Conservation (phyloP, 2,113 vertebrate species). For the Tamias sibiricus region DNA sequence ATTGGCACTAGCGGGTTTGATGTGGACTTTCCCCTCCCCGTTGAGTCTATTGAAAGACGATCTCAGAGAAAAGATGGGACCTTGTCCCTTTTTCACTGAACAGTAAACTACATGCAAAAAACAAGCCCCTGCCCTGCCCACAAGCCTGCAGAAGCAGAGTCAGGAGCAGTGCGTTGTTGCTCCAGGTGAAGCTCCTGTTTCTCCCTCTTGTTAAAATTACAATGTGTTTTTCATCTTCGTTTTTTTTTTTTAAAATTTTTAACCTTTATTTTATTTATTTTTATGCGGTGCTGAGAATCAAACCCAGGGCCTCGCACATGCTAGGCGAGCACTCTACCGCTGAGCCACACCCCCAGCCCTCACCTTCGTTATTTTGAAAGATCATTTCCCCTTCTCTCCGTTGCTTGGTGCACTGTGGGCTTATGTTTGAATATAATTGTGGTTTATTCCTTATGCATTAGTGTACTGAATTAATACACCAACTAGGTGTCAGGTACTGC, state of each 20-base stretch:
- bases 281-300: too few species aligned
- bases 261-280: too few species aligned
- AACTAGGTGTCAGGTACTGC: neutral
- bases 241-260: too few species aligned
- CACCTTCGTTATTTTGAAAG: neutral
- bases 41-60: neutral
- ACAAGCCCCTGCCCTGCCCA: fast-evolving
- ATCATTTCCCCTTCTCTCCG: neutral
- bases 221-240: neutral
- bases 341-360: too few species aligned
- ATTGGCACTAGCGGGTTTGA: neutral
- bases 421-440: neutral
- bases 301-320: too few species aligned
- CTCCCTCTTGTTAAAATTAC: neutral
- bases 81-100: neutral
- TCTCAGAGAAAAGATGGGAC: neutral
- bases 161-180: neutral
- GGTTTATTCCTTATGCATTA: neutral
- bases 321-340: too few species aligned
- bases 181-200: neutral
- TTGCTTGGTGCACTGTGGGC: neutral
- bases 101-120: fast-evolving
- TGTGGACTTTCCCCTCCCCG: neutral
- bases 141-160: neutral
- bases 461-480: neutral